These are phyloP conservation scores for Enteromius treurensis DNA, from an alignment of 2,797 vertebrate species.

Conservation along the genomic window DNA sequence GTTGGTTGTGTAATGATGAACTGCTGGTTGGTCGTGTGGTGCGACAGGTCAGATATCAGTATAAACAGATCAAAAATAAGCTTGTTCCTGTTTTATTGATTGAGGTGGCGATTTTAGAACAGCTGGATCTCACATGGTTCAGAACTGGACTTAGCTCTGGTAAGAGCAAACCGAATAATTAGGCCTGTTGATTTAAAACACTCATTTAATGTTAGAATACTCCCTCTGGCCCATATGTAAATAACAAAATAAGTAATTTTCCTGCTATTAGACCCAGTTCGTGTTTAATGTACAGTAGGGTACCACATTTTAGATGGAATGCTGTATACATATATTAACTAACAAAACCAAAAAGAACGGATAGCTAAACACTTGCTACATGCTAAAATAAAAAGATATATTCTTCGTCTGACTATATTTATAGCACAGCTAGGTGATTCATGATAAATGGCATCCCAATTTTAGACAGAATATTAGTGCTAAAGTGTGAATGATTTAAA, in stretches of 20 bases:
- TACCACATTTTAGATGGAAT: neutral
- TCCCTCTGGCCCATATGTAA: neutral
- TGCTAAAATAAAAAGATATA: neutral
- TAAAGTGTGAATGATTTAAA: neutral
- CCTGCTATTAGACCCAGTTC: neutral
- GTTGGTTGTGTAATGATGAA: conserved; percentile 18
- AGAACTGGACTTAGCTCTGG: neutral
- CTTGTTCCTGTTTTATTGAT: neutral
- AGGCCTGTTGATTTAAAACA: too few relatives aligned
- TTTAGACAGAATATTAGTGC: neutral
- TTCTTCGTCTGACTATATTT: neutral
- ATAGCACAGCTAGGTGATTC: neutral
- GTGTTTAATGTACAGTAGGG: neutral
- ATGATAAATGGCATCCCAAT: neutral
- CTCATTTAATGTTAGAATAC: neutral
- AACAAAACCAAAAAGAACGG: neutral
- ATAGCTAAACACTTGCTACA: neutral
- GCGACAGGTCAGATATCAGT: conserved; percentile 16
- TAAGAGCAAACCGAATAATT: too few relatives aligned
- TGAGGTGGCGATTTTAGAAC: neutral
- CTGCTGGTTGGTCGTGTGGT: conserved; percentile 21
- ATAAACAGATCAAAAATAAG: conserved; percentile 14
- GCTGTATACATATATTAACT: neutral
- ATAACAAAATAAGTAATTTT: neutral
- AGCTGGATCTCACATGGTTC: neutral